These are phyloP conservation scores for Formica aserva DNA, from an alignment of 2,888 invertebrate genomes.

Conservation along the genomic window DNA sequence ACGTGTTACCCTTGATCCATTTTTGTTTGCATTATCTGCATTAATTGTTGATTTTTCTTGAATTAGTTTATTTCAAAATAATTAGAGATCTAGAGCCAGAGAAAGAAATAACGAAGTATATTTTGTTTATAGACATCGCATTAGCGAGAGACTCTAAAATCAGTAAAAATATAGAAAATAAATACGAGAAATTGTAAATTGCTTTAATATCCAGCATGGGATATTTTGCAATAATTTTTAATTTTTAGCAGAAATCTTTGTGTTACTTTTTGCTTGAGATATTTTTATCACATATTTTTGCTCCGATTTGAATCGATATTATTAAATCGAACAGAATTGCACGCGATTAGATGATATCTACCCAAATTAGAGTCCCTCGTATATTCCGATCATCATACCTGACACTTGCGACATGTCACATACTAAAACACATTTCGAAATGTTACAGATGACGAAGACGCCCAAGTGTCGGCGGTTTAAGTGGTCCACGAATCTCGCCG, in stretches of 20 bases:
- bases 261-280: neutral
- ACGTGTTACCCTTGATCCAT: slow-evolving; percentile 67
- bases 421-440: slow-evolving; percentile 69
- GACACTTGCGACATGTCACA: neutral
- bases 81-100: neutral
- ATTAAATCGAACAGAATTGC: slow-evolving; percentile 1
- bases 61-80: slow-evolving; percentile 1
- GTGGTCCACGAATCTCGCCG: slow-evolving; percentile 58
- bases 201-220: slow-evolving; percentile 6
- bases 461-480: slow-evolving; percentile 89
- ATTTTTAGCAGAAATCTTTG: neutral
- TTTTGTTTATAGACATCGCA: slow-evolving; percentile 10
- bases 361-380: slow-evolving; percentile 32
- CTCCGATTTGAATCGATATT: neutral
- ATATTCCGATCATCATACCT: neutral
- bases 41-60: neutral
- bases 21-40: slow-evolving; percentile 41
- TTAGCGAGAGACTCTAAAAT: slow-evolving; percentile 41
- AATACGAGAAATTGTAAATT: neutral
- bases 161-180: neutral
- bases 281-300: neutral
- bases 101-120: neutral
- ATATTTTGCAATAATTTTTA: neutral
- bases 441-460: slow-evolving; percentile 89
- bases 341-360: neutral